Evolutionary conservation across 2,888 invertebrate genomes (phyloP), one percentile per base, ranked within the genome.

Genomic region (Orthonevra nobilis): DNA sequence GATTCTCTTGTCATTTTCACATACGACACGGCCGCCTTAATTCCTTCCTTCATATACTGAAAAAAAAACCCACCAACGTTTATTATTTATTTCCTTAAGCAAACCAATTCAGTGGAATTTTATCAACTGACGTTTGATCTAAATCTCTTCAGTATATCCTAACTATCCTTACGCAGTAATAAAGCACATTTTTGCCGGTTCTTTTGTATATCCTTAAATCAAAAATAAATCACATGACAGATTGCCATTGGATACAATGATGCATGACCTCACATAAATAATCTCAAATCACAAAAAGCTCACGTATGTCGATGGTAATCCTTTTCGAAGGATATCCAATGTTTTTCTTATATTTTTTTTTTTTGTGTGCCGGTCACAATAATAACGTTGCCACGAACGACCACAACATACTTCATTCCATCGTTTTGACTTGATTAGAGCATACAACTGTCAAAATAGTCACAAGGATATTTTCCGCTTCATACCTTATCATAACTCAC

Each of bases 191-290:
- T 1, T 54, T 34, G 7, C 26, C 23, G 5, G 4, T 3, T 28
- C 10, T 10, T 10, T 10, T 30, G 12, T n/a, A n/a, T n/a, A n/a
- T 52, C 48, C 52, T 63, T 44, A 42, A 30, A 69, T 63, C 69
- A 69, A 54, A 79, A 66, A 79, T 79, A 79, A 79, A 73, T 79
- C 73, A 79, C 79, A 79, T 79, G 79, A 79, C 79, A 79, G 79
- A 79, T 79, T 79, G 66, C 66, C 68, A 68, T 68, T 48, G 79
- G 66, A 34, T 66, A 66, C 79, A 36, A 61, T 61, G 66, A 73
- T 42, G 79, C 73, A 73, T 44, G 73, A 73, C 73, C 79, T 56
- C 73, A 61, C 79, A 79, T 79, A 56, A 79, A 79, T 79, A 79
- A 79, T 79, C 77, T 60, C 66, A 44, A 60, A 73, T 79, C 79